Conservation (phyloP, 2,888 invertebrate species). For the Acanthosoma haemorrhoidale region DNA sequence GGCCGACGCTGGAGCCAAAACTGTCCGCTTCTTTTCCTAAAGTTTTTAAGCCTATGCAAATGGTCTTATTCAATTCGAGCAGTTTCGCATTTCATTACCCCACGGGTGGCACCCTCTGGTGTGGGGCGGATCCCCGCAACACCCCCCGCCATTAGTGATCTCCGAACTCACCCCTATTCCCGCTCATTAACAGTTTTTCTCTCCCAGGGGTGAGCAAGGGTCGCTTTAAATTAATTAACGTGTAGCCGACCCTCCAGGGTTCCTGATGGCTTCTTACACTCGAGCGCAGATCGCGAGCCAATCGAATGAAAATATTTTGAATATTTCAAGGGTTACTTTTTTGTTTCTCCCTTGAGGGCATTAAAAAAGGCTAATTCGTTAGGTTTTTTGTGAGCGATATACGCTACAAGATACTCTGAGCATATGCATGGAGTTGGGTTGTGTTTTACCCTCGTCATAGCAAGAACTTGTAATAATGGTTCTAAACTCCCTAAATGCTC, state of each 20-base stretch:
- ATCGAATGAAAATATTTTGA: neutral
- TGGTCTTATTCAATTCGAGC: slow-evolving; percentile 1
- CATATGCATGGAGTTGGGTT: too few relatives aligned
- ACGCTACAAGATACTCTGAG: too few relatives aligned
- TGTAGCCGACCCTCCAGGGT: neutral
- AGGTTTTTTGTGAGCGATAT: too few relatives aligned
- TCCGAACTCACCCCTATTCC: neutral
- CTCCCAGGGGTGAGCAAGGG: neutral
- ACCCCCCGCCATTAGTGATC: neutral
- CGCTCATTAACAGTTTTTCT: slow-evolving; percentile 14
- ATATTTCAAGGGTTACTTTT: neutral
- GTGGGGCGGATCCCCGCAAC: neutral
- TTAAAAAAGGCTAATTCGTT: too few relatives aligned
- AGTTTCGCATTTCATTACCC: slow-evolving; percentile 10
- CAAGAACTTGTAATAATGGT: too few relatives aligned
- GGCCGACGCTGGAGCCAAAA: neutral
- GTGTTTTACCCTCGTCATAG: too few relatives aligned
- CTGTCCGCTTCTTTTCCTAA: neutral
- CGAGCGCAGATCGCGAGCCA: neutral
- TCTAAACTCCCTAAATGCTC: too few relatives aligned
- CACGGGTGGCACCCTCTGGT: neutral
- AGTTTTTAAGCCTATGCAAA: neutral
- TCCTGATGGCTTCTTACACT: slow-evolving; percentile 3
- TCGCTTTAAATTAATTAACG: slow-evolving; percentile 7
- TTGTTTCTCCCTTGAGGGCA: neutral